Conservation (phyloP, 2,888 invertebrate genomes). For the Willowsia nigromaculata region DNA sequence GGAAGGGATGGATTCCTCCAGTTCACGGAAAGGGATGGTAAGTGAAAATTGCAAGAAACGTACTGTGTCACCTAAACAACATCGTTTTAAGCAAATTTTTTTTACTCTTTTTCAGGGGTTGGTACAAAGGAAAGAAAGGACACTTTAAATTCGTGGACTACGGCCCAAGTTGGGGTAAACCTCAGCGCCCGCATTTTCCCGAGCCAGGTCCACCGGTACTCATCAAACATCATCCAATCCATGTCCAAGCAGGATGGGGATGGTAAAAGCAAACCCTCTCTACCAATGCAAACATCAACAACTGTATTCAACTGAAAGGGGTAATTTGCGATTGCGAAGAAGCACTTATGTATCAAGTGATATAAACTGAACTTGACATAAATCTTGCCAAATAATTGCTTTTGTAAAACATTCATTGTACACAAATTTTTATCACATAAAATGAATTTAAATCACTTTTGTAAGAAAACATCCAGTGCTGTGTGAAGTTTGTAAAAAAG, state of each 20-base stretch:
- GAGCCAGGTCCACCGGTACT: slow-evolving; percentile 70
- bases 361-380: neutral
- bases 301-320: slow-evolving; percentile 42
- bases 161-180: slow-evolving; percentile 70
- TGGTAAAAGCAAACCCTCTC: slow-evolving; percentile 11
- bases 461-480: neutral
- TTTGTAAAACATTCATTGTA: neutral
- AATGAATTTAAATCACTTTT: neutral
- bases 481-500: slow-evolving; percentile 12
- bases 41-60: no score
- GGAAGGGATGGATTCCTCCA: slow-evolving; percentile 74
- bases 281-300: neutral
- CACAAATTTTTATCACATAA: neutral
- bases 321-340: slow-evolving; percentile 33
- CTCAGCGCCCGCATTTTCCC: slow-evolving; percentile 68
- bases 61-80: no score
- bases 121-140: slow-evolving; percentile 57
- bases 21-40: slow-evolving; percentile 71
- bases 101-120: slow-evolving; percentile 48
- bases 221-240: slow-evolving; percentile 68
- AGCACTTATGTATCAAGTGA: slow-evolving; percentile 5
- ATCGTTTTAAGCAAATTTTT: neutral
- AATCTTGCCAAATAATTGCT: neutral
- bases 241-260: slow-evolving; percentile 57
- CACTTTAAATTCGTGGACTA: slow-evolving; percentile 66